Base-by-base conservation (phyloP, 2,888 invertebrate genomes). In the Tridacna gigas region DNA sequence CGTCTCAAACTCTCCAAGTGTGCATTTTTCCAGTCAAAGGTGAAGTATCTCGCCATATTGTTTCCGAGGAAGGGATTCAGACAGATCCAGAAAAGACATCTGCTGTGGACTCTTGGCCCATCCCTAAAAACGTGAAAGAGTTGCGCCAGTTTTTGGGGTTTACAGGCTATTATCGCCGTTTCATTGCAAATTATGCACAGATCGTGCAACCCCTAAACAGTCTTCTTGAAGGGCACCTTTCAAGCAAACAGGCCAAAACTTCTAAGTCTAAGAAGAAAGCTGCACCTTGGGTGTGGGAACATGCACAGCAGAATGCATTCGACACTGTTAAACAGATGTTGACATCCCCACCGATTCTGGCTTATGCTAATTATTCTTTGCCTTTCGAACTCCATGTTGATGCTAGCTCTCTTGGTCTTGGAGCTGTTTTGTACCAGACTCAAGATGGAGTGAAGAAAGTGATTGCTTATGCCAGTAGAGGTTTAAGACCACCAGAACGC, bases 121-220 rank as follows among this genome's bases (percentile, higher is more conserved):
- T 28, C 28, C 37, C 63, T n/a, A 25, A 13, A 22, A 63, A 63
- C 22, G 25, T 63, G 15, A n/a, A 63, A 22, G 25, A 20, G 63
- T 12, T 63, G 22, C 63, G 63, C 22, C 22, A 18, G 4, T 63
- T 63, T 63, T 22, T 63, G 15, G 63, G 63, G 12, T 63, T 63
- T 63, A 22, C 63, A 25, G 63, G 63, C n/a, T 63, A 63, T 22
- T 63, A 63, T 22, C 63, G 63, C 25, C 63, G 63, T 63, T 63
- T 63, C 22, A 22, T 22, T 13, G n/a, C 12, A 63, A 13, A 63
- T 22, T 63, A n/a, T 9, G n/a, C 63, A n/a, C 15, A 63, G 11
- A 22, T 63, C 1, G 63, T 22, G 13, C 15, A 63, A 22, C 63
- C 63, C 22, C 25, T 63, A 25, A 63, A 63, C 63, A 63, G 26